phyloP scores from a whole-genome alignment of 2,888 invertebrate genomes.

The Callyntrura sp. region DNA sequence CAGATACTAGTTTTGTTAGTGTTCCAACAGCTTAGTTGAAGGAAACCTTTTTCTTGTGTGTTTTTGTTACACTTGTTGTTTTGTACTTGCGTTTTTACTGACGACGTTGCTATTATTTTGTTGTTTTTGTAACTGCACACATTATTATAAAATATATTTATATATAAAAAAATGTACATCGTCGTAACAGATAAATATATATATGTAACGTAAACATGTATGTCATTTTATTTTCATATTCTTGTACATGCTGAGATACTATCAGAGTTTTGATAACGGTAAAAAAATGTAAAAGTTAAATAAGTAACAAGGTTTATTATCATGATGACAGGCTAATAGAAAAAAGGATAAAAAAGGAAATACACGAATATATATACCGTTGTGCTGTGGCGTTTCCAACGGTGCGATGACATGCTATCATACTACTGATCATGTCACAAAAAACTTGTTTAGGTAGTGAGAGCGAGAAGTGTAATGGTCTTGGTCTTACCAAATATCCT shows the following conservation, averaged over 20 bases:
- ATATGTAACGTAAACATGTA: too few species aligned
- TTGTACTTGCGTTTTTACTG: conserved; percentile 13
- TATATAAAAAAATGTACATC: conserved; percentile 4
- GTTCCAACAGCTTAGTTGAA: conserved; percentile 5
- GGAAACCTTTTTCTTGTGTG: neutral
- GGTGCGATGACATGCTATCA: neutral
- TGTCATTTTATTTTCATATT: conserved; percentile 56
- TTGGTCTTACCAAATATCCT: conserved; percentile 39
- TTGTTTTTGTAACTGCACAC: neutral
- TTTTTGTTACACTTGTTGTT: conserved; percentile 6
- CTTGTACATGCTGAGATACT: conserved; percentile 57
- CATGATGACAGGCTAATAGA: conserved; percentile 33
- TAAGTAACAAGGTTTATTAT: conserved; percentile 40
- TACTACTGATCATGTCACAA: conserved; percentile 30
- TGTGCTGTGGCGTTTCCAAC: conserved; percentile 12
- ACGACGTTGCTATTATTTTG: neutral
- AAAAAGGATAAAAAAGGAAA: neutral
- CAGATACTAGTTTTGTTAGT: too few species aligned
- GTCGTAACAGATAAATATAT: too few species aligned
- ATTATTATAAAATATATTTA: neutral
- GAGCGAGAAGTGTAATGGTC: conserved; percentile 7
- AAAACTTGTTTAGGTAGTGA: neutral
- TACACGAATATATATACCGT: neutral
- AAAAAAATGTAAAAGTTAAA: conserved; percentile 36
- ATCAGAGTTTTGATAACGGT: conserved; percentile 47